These are phyloP conservation scores for Tympanoctomys barrerae DNA, from an alignment of 2,797 vertebrate genomes.

Conservation along the genomic window DNA sequence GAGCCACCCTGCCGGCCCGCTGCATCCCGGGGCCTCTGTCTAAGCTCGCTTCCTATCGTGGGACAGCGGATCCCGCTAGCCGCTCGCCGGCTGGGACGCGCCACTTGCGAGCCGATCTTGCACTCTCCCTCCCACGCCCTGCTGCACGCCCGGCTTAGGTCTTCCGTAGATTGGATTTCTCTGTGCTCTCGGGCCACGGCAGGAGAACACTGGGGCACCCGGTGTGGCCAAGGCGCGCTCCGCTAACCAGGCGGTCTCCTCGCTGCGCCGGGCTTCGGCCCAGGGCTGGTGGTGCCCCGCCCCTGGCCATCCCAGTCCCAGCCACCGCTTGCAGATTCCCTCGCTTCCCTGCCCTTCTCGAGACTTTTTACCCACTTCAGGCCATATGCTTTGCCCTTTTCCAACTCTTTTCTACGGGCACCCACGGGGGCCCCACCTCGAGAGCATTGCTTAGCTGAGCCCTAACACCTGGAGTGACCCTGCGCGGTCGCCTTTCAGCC, in stretches of 20 bases:
- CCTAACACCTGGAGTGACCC: background rate
- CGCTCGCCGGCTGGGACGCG: background rate
- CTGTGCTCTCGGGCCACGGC: background rate
- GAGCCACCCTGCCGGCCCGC: constrained; percentile 60
- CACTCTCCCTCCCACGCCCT: background rate
- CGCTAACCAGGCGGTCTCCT: background rate
- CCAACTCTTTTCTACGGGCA: background rate
- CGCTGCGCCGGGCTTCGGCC: background rate
- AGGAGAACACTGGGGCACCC: background rate
- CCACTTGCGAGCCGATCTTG: background rate
- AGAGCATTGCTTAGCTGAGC: background rate
- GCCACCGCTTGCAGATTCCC: background rate
- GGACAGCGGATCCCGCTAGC: background rate
- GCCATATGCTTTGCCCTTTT: background rate
- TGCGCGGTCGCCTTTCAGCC: background rate
- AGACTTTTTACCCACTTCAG: constrained; percentile 33
- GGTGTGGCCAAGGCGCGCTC: background rate
- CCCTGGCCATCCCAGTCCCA: background rate
- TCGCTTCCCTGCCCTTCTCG: background rate
- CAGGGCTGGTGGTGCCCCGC: background rate
- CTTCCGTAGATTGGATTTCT: constrained; percentile 20
- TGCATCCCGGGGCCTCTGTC: background rate
- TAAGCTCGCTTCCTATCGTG: background rate
- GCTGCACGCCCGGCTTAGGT: background rate
- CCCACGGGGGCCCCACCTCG: background rate